phyloP scores from a whole-genome alignment of 2,888 invertebrate genomes.

The Junonia oenone region DNA sequence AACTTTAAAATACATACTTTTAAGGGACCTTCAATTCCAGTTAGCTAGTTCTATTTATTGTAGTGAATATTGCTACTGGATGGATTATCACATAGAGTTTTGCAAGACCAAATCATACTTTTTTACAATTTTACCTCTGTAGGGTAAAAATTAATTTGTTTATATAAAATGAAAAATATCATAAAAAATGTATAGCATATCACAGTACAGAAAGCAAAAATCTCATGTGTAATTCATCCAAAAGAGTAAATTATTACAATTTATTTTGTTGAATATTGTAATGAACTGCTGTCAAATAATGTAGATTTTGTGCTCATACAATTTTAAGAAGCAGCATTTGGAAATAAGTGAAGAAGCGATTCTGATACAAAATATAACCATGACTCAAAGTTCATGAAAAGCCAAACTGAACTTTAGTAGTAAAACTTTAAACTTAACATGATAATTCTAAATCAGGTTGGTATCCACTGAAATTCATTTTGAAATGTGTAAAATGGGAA shows the following conservation, averaged over 20 bases:
- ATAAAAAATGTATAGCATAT: constrained; percentile 75
- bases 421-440: constrained; percentile 58
- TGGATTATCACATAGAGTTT: constrained; percentile 63
- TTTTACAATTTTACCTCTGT: constrained; percentile 68
- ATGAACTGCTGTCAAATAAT: constrained; percentile 60
- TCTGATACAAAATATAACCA: constrained; percentile 50
- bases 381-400: constrained; percentile 58
- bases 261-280: constrained; percentile 73
- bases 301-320: constrained; percentile 68
- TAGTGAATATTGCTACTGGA: constrained; percentile 66
- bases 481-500: constrained; percentile 74
- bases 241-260: constrained; percentile 64
- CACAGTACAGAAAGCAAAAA: constrained; percentile 58
- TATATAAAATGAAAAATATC: constrained; percentile 66
- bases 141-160: constrained; percentile 64
- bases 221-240: constrained; percentile 57
- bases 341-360: constrained; percentile 76
- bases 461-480: constrained; percentile 71
- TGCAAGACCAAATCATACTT: constrained; percentile 74
- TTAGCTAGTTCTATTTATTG: constrained; percentile 78
- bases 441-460: constrained; percentile 65
- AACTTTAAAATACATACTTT: constrained; percentile 72
- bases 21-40: constrained; percentile 80
- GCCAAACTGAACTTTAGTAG: constrained; percentile 71
- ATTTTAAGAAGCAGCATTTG: constrained; percentile 68